A percentile compares a stretch with the other conserved stretches of the same genome.
These are phyloP conservation scores for Neomorphus geoffroyi DNA, from an alignment of 2,797 vertebrate species.

Conservation along the genomic window DNA sequence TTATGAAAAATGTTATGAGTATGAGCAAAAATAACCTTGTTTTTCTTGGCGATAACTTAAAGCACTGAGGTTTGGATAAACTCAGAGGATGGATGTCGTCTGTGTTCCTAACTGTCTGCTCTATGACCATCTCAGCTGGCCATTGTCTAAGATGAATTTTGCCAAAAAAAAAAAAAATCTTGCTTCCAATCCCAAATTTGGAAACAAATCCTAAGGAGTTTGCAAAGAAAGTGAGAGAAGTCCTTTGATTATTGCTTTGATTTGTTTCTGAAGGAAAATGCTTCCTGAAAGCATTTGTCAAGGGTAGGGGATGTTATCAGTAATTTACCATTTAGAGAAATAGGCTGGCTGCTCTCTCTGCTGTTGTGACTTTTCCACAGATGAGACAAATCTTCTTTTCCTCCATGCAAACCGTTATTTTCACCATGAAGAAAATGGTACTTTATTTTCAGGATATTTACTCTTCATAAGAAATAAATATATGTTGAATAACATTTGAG, in stretches of 20 bases:
- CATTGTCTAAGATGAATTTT: background rate
- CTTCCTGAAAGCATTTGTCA: background rate
- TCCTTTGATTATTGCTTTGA: background rate
- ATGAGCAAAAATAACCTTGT: background rate
- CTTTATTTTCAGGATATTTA: background rate
- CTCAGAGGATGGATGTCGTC: background rate
- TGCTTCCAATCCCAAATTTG: background rate
- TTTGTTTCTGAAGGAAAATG: background rate
- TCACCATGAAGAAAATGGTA: background rate
- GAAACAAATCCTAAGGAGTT: background rate
- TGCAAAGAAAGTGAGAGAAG: background rate
- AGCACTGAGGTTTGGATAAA: background rate
- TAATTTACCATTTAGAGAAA: background rate
- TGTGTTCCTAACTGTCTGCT: background rate
- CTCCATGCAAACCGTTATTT: background rate
- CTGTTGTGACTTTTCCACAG: background rate
- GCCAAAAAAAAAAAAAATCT: background rate
- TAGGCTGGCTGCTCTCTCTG: background rate
- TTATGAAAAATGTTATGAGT: background rate
- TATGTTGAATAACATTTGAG: background rate
- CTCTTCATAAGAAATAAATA: background rate
- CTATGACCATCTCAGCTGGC: background rate
- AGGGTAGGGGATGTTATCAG: background rate
- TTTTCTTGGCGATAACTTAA: background rate
- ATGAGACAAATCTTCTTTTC: background rate